Base-by-base conservation (phyloP, 2,113 vertebrate species). In the Steatornis caripensis region DNA sequence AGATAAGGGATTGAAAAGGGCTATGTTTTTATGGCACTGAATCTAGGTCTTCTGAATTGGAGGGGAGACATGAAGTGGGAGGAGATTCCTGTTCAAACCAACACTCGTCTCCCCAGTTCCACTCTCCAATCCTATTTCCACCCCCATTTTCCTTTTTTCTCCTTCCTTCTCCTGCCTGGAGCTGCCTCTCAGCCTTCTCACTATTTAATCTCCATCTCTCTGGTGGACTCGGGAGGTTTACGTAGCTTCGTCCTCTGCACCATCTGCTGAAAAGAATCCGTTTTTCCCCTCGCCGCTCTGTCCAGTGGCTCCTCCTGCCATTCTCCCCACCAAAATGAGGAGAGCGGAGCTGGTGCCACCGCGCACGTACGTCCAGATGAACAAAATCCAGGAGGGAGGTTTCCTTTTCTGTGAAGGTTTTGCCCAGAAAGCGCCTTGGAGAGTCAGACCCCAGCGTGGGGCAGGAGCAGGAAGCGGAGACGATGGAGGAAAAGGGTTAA, bases 1-100 rank as follows among this genome's bases (percentile, higher is more conserved):
- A 98, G 98, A 98, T 98, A 97, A 97, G 97, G 95, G 94, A 91
- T 90, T 93, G 96, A 96, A 93, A 97, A 94, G 95, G 93, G 88
- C 91, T 92, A 89, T 95, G 81, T 96, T 96, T 96, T 95, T 90
- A 97, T 87, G 92, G 96, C 94, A 93, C 66, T 30, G 94, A 96
- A 95, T 80, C 93, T 32, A 85, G 93, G 95, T 58, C 89, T 87
- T 96, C 74, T 0, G 76, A 96, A 96, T 95, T 81, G 87, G 95
- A 96, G 75, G 93, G 93, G 93, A 93, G 93, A 94, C 66, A 95
- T 69, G 48, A 74, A 90, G 95, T 94, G 93, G 86, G 84, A 96
- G 88, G 88, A 91, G 74, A 92, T 93, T 55, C 81, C 58, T 77
- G 69, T 51, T 60, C 77, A 82, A 94, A 95, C 90, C 92, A 84